Conservation (phyloP, 92 coral and sea anemone genomes). For the Epizoanthus stellaris region DNA sequence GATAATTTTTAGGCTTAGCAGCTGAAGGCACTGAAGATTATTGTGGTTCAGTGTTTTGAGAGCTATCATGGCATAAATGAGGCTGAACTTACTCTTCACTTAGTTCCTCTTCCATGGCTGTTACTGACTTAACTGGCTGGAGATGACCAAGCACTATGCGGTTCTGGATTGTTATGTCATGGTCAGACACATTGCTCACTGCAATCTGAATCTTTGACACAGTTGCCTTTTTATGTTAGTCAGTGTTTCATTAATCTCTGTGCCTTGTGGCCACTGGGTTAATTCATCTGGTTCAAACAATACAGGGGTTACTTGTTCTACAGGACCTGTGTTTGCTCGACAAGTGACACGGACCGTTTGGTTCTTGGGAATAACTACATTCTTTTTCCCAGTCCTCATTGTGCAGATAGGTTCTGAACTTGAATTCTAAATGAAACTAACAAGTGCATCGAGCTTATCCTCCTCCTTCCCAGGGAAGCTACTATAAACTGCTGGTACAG, state of each 20-base stretch:
- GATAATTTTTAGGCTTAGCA: not conserved
- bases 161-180: no score
- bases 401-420: conserved; percentile 9
- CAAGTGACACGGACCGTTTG: conserved; percentile 11
- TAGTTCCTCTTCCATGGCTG: conserved; percentile 30
- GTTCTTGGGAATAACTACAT: not conserved
- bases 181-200: no score
- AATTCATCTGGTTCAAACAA: conserved; percentile 43
- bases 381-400: conserved; percentile 26
- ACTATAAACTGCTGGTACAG: conserved; percentile 25
- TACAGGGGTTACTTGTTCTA: conserved; percentile 23
- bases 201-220: not conserved
- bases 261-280: conserved; percentile 48
- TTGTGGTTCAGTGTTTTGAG: not conserved
- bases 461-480: conserved; percentile 49
- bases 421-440: conserved; percentile 48
- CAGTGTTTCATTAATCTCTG: conserved; percentile 50
- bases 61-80: not conserved
- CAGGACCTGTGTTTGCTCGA: conserved; percentile 30
- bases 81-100: not conserved
- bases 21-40: no score
- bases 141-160: not conserved
- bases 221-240: conserved; percentile 48
- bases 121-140: conserved; percentile 39
- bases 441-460: conserved; percentile 44